A percentile compares a stretch with the other conserved stretches of the same genome.
phyloP scores from a whole-genome alignment of 92 coral and sea anemone genomes.

The Meandrina meandrites region DNA sequence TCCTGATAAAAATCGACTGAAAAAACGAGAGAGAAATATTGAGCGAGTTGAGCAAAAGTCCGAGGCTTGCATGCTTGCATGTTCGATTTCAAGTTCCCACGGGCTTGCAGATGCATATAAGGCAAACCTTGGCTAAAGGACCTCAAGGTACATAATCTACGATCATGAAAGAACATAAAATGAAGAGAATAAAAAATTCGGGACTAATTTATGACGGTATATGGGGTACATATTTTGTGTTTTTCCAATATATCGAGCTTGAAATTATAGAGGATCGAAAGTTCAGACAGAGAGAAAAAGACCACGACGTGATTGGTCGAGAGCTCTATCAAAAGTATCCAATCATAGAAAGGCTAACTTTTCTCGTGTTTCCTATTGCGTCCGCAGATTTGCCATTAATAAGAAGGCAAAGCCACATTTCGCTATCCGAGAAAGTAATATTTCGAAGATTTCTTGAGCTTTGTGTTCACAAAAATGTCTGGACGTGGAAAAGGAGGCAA shows the following conservation, averaged over 20 bases:
- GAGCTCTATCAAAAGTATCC: background rate
- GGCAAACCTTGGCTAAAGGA: too few relatives aligned
- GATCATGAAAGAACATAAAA: too few relatives aligned
- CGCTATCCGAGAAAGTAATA: background rate
- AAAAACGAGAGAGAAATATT: too few relatives aligned
- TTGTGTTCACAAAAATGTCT: slow-evolving; percentile 52
- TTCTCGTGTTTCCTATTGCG: slow-evolving; percentile 2
- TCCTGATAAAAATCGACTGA: too few relatives aligned
- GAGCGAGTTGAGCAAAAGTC: too few relatives aligned
- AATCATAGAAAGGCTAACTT: background rate
- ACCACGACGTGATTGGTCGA: slow-evolving; percentile 26
- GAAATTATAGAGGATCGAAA: slow-evolving; percentile 22
- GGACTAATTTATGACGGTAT: too few relatives aligned
- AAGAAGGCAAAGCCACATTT: background rate
- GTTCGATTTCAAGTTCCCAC: too few relatives aligned
- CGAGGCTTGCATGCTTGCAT: too few relatives aligned
- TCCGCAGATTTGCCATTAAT: background rate
- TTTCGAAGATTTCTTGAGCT: background rate
- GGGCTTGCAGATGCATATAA: too few relatives aligned
- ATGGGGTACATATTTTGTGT: too few relatives aligned
- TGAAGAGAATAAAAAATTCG: too few relatives aligned
- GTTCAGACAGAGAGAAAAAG: background rate
- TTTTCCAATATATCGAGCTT: background rate
- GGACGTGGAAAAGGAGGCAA: slow-evolving; percentile 97
- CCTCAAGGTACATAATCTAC: too few relatives aligned